Percentiles rank a stretch among this genome's conserved stretches.
phyloP scores from a whole-genome alignment of 2,113 vertebrate genomes.

The Tupaia tana region DNA sequence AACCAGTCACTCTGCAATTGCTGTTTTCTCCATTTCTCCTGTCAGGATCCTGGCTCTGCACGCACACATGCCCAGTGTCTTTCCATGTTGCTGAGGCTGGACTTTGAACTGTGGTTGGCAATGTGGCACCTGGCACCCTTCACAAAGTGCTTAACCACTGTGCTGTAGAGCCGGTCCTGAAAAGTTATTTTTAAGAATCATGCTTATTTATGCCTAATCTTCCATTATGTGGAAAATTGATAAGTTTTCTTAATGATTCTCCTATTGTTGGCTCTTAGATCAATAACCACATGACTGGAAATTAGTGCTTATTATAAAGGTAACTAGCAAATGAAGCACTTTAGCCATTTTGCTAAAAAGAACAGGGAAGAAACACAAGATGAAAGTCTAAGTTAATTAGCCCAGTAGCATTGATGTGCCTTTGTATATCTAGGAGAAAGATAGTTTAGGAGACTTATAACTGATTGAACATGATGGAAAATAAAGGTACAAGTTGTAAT shows the following conservation, averaged over 20 bases:
- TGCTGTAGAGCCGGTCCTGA: not conserved
- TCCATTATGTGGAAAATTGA: not conserved
- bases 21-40: too few relatives aligned
- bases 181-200: not conserved
- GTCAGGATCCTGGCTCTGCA: too few relatives aligned
- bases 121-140: too few relatives aligned
- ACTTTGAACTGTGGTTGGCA: too few relatives aligned
- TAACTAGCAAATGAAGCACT: conserved; percentile 46
- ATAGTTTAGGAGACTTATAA: conserved; percentile 36
- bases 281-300: conserved; percentile 17
- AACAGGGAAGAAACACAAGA: not conserved
- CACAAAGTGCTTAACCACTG: too few relatives aligned
- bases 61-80: too few relatives aligned
- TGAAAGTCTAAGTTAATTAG: conserved; percentile 67
- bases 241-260: conserved; percentile 39
- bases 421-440: conserved; percentile 51
- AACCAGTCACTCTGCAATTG: too few relatives aligned
- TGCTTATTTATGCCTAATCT: not conserved
- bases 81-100: too few relatives aligned
- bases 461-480: conserved; percentile 43
- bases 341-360: conserved; percentile 18
- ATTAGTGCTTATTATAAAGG: conserved; percentile 48
- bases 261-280: not conserved
- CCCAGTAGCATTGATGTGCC: conserved; percentile 33
- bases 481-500: conserved; percentile 50